A percentile compares a stretch with the other conserved stretches of the same genome.
phyloP scores from a whole-genome alignment of 2,797 vertebrate species.

The Onychomys torridus region DNA sequence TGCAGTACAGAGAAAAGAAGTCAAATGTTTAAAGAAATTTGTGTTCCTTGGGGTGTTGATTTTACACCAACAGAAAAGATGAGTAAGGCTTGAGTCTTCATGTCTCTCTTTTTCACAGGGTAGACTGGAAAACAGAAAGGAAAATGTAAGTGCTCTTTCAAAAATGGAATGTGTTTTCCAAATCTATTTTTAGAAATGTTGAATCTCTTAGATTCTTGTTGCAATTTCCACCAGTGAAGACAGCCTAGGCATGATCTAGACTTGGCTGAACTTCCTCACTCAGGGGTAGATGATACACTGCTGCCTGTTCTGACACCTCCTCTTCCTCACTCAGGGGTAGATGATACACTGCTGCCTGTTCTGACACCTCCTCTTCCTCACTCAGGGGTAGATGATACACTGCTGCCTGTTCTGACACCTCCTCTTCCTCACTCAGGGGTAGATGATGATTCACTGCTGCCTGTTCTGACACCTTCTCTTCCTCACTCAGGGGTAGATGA shows the following conservation, averaged over 20 bases:
- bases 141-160: not conserved
- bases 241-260: not conserved
- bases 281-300: not conserved
- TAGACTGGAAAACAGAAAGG: conserved; percentile 64
- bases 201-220: not conserved
- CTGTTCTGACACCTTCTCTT: not conserved
- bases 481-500: not conserved
- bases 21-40: conserved; percentile 68
- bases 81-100: conserved; percentile 49
- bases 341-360: not conserved
- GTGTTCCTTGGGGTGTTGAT: conserved; percentile 9
- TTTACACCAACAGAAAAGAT: conserved; percentile 64
- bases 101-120: conserved; percentile 43
- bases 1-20: conserved; percentile 61
- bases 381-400: not conserved
- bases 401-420: not conserved
- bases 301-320: not conserved
- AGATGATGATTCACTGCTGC: not conserved
- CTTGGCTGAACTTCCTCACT: not conserved
- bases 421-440: not conserved
- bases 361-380: not conserved
- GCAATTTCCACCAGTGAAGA: not conserved
- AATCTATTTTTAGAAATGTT: not conserved
- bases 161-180: not conserved
- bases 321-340: not conserved